Percentiles rank a stretch among this genome's conserved stretches.
Evolutionary conservation across 2,797 vertebrate species (phyloP).

Genomic region (Picus viridis): DNA sequence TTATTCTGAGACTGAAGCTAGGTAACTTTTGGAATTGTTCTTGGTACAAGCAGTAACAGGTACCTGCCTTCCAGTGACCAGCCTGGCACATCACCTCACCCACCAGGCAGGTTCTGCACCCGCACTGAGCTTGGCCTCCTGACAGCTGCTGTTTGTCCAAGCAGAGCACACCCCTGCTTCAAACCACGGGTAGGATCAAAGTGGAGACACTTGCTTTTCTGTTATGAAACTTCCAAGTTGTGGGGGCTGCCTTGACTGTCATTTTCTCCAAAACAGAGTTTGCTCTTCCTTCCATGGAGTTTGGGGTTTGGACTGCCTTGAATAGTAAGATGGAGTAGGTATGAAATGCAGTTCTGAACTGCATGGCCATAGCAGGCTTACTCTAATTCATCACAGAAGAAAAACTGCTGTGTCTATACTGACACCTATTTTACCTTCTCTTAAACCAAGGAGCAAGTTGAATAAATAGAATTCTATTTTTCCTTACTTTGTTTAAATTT

Average conservation of each 20-base stretch:
- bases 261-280: background rate
- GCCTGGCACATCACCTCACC: background rate
- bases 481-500: conserved; percentile 43
- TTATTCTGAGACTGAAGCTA: background rate
- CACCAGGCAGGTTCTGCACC: background rate
- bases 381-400: background rate
- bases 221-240: background rate
- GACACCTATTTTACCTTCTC: conserved; percentile 27
- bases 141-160: background rate
- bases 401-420: background rate
- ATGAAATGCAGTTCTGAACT: background rate
- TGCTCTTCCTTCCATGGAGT: background rate
- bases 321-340: accelerated
- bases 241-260: background rate
- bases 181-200: accelerated
- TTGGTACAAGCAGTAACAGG: background rate
- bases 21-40: background rate
- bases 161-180: background rate
- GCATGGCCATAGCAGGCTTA: background rate
- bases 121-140: background rate
- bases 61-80: background rate
- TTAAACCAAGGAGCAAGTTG: conserved; percentile 21
- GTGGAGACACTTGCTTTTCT: background rate
- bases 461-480: conserved; percentile 64
- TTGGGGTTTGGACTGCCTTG: background rate